Evolutionary conservation across 2,113 vertebrate species (phyloP).

Genomic region (Desmodus rotundus): DNA sequence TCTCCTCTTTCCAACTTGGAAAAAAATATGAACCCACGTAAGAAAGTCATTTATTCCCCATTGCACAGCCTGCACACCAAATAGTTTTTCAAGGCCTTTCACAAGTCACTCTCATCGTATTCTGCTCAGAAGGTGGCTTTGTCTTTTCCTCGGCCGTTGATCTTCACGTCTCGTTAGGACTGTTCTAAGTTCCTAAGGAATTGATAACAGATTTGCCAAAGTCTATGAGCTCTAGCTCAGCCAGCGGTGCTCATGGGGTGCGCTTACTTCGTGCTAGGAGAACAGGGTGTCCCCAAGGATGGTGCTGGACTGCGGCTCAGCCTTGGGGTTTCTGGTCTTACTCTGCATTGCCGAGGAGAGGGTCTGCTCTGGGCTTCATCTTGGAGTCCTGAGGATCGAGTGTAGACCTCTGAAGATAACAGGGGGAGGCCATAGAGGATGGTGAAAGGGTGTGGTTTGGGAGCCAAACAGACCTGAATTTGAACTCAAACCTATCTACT

Average conservation of each 20-base stretch:
- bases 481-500: neutral
- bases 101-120: conserved; percentile 31
- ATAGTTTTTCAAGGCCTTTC: conserved; percentile 31
- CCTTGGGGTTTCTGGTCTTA: neutral
- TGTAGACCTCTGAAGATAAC: neutral
- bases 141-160: conserved; percentile 48
- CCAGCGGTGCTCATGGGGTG: neutral
- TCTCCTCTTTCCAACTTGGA: conserved; percentile 35
- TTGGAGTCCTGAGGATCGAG: neutral
- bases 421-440: neutral
- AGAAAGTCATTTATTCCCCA: conserved; percentile 46
- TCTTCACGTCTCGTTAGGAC: conserved; percentile 52
- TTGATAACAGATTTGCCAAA: conserved; percentile 50
- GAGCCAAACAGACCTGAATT: neutral
- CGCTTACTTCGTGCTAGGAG: neutral
- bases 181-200: conserved; percentile 41
- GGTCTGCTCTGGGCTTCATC: neutral
- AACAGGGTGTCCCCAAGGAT: neutral
- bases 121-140: conserved; percentile 49
- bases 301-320: neutral
- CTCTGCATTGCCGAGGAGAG: neutral
- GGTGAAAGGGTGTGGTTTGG: neutral
- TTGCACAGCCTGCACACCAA: neutral
- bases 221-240: conserved; percentile 12
- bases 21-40: conserved; percentile 45